phyloP scores from a whole-genome alignment of 2,888 invertebrate species.

The Dromius quadrimaculatus region DNA sequence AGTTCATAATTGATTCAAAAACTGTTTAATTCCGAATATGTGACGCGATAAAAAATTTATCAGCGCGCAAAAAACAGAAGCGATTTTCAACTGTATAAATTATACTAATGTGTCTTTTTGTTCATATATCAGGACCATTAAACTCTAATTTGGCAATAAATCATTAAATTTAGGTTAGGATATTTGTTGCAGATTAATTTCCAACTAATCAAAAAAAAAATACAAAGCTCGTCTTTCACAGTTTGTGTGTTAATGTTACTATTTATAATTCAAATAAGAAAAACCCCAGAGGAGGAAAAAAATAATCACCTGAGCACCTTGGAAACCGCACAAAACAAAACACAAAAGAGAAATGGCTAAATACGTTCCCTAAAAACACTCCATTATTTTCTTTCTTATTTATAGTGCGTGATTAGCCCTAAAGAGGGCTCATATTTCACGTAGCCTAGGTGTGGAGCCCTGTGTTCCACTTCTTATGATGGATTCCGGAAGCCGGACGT shows the following conservation, averaged over 20 bases:
- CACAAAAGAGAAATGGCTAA: slow-evolving; percentile 22
- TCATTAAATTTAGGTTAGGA: slow-evolving; percentile 28
- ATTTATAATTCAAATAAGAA: slow-evolving; percentile 13
- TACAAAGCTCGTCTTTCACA: too few relatives aligned
- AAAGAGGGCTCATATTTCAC: slow-evolving; percentile 45
- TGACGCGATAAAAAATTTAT: slow-evolving; percentile 20
- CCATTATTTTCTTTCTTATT: slow-evolving; percentile 45
- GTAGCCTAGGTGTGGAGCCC: slow-evolving; percentile 18
- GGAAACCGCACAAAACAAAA: slow-evolving; percentile 4
- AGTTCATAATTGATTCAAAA: slow-evolving; percentile 29
- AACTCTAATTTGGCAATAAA: slow-evolving; percentile 36
- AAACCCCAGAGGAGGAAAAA: slow-evolving; percentile 12
- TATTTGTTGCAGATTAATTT: slow-evolving; percentile 25
- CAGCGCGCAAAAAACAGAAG: neutral
- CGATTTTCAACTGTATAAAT: slow-evolving; percentile 32
- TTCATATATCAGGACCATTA: slow-evolving; percentile 29
- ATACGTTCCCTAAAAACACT: slow-evolving; percentile 34
- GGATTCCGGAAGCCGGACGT: slow-evolving; percentile 50
- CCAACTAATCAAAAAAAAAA: slow-evolving; percentile 7
- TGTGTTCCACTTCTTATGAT: slow-evolving; percentile 47
- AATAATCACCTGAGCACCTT: slow-evolving; percentile 28
- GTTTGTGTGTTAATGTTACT: too few relatives aligned
- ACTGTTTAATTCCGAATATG: slow-evolving; percentile 27
- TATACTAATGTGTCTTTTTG: slow-evolving; percentile 37
- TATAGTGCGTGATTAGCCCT: slow-evolving; percentile 46